phyloP scores from a whole-genome alignment of 1,140 invertebrate genomes.

The Scylla paramamosain region DNA sequence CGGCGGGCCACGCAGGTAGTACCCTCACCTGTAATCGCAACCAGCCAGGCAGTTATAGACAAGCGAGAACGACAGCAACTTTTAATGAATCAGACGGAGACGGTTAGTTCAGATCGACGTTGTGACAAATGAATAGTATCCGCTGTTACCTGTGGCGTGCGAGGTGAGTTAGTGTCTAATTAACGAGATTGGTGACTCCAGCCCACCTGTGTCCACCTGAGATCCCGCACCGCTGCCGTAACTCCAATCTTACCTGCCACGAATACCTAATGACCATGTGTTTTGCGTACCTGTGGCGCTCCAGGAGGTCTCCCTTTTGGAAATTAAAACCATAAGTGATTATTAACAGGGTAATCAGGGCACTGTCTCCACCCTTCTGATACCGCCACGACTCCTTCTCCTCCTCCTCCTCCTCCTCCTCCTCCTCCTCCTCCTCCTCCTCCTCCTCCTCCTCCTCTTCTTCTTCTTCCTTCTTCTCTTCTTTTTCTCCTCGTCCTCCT shows the following conservation, averaged over 20 bases:
- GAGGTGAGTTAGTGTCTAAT: constrained; percentile 1
- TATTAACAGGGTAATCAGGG: not conserved
- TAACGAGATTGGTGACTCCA: not conserved
- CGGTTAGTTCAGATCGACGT: not conserved
- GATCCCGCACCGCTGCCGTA: not conserved
- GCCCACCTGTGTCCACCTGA: constrained; percentile 17
- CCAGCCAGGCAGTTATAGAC: too few species aligned
- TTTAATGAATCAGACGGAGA: not conserved
- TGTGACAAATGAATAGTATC: not conserved
- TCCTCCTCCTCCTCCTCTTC: constrained; percentile 36
- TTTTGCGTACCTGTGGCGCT: not conserved
- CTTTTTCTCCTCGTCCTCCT: not conserved
- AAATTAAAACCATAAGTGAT: constrained; percentile 16
- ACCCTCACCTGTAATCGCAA: too few species aligned
- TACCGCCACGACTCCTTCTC: not conserved
- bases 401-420: constrained; percentile 47
- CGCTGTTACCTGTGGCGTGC: not conserved
- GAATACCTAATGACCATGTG: not conserved
- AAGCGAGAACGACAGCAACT: not conserved
- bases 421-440: constrained; percentile 51
- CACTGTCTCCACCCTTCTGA: not conserved
- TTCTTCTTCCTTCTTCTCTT: not conserved
- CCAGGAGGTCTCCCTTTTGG: not conserved
- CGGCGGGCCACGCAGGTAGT: too few species aligned
- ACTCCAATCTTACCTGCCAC: not conserved